These are phyloP conservation scores for Mantis religiosa DNA, from an alignment of 2,888 invertebrate species.

Conservation along the genomic window DNA sequence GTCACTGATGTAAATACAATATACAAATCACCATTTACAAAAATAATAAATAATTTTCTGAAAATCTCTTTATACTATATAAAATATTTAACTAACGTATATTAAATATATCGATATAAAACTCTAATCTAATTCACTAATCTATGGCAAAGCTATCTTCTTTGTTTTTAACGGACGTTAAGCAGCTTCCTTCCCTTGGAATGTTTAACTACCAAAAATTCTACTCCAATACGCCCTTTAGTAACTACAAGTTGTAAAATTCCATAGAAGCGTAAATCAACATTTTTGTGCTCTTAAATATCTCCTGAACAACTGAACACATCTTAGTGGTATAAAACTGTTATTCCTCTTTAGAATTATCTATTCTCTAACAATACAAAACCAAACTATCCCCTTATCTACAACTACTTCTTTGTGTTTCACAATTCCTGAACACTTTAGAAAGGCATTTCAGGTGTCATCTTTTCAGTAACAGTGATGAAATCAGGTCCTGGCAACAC, in stretches of 20 bases:
- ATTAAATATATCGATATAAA: not conserved
- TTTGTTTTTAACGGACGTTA: not conserved
- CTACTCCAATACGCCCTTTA: not conserved
- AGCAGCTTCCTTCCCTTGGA: not conserved
- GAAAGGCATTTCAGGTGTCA: not conserved
- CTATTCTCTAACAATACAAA: not conserved
- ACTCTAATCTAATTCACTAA: not conserved
- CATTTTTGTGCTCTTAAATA: not conserved
- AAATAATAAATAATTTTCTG: not conserved
- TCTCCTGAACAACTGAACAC: not conserved
- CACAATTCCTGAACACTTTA: not conserved
- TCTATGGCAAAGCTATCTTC: not conserved
- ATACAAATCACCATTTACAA: not conserved
- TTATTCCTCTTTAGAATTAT: not conserved
- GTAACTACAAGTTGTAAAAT: not conserved
- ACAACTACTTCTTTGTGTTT: no score
- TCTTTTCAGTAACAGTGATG: not conserved
- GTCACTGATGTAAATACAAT: not conserved
- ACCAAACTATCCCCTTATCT: not conserved
- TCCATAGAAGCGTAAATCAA: not conserved
- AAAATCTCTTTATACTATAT: not conserved
- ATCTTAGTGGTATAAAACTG: not conserved
- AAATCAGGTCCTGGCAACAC: constrained; percentile 3
- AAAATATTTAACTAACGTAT: not conserved
- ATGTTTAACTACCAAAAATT: no score